Base-by-base conservation (phyloP, 2,888 invertebrate genomes). In the Pheosia tremula region DNA sequence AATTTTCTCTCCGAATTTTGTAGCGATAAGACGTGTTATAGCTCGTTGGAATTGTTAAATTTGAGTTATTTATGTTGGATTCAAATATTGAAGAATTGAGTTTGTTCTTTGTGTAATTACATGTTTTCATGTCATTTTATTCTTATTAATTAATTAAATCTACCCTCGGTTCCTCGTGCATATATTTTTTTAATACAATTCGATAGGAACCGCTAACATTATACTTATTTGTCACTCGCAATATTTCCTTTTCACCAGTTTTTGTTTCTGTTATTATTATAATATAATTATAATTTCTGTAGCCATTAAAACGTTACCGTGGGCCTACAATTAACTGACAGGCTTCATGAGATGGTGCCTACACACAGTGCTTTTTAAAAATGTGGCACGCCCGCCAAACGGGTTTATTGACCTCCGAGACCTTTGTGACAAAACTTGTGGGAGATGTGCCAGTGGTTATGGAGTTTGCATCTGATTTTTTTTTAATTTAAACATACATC, bases 341-440 rank as follows among this genome's bases (percentile, higher is more conserved):
- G 65, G 58, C 66, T 62, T 66, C 65, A 64, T 68, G 73, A 70
- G 67, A 76, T 11, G 41, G 47, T 47, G 4, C 43, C 43, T 13
- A 81, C 78, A 78, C 81, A 72, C 78, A 77, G 74, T 86, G 86
- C 86, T 88, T 88, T 87, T 55, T 86, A 85, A 90, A 90, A 91
- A 88, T 85, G 87, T 84, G 87, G 84, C 89, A 81, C 86, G 89
- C 87, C 90, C 86, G 91, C 91, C 86, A 91, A 92, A 87, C 89
- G 81, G 90, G 87, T 88, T 24, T 87, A 82, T 85, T 85, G 90
- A 90, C 87, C 90, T 83, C 62, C 74, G 81, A 79, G 87, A 89
- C 91, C 91, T 91, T 90, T 90, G 91, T 91, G 84, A 91, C 91
- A 89, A 89, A 88, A 89, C 86, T 90, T 85, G 89, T 87, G 87